Percentiles rank a stretch among this genome's conserved stretches.
phyloP scores from a whole-genome alignment of 2,797 vertebrate species.

The Todus mexicanus region DNA sequence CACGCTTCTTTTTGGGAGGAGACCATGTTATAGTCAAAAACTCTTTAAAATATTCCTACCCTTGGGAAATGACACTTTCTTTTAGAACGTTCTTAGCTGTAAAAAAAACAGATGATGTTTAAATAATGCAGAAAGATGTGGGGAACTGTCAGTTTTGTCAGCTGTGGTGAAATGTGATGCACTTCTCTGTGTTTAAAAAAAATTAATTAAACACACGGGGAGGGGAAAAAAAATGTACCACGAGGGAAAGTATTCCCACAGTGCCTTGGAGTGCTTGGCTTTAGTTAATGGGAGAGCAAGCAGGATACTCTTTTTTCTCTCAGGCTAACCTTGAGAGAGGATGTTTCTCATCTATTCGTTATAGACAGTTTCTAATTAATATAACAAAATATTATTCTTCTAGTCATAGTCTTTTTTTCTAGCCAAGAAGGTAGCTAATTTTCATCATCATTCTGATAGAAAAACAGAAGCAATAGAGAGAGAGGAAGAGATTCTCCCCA shows the following conservation, averaged over 20 bases:
- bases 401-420: not conserved
- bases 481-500: conserved; percentile 3
- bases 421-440: conserved; percentile 12
- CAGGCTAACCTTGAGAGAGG: conserved; percentile 33
- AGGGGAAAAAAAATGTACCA: not conserved
- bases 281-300: not conserved
- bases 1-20: not conserved
- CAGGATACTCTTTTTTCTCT: not conserved
- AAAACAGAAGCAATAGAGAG: conserved; percentile 4
- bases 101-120: conserved; percentile 48
- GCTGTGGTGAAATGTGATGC: conserved; percentile 34
- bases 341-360: not conserved
- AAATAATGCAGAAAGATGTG: conserved; percentile 57
- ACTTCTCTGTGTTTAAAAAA: conserved; percentile 19
- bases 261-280: not conserved
- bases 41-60: conserved; percentile 22
- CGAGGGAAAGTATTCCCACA: not conserved
- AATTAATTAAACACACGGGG: not conserved
- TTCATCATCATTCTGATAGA: not conserved
- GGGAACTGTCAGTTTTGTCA: conserved; percentile 63
- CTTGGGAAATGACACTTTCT: conserved; percentile 37
- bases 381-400: not conserved
- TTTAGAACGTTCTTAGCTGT: conserved; percentile 45
- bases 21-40: not conserved
- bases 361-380: conserved; percentile 38